Base-by-base conservation (phyloP, 1,140 invertebrate genomes). In the Drosophila baimaii region DNA sequence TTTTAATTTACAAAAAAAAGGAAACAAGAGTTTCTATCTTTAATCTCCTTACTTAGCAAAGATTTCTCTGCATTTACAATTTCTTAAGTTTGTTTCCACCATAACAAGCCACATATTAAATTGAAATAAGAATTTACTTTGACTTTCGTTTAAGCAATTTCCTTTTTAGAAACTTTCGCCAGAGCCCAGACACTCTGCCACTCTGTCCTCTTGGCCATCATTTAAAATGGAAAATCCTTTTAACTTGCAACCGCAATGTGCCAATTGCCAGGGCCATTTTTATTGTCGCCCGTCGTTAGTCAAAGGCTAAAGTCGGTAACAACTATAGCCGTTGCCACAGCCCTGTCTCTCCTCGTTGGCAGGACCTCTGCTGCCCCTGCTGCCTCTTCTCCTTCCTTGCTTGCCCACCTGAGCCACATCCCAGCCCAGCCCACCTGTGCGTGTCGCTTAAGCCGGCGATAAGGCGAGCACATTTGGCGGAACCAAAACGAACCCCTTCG, bases 401-500 rank as follows among this genome's bases (percentile, higher is more conserved):
- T 1, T 17, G 13, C 41, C 31, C 52, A 27, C 46, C 35, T 27
- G 27, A 17, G 33, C 41, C 27, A 27, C 21, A n/a, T n/a, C 44
- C 44, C 51, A 31, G 15, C 51, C 52, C 57, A 23, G 71, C 55
- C 43, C 57, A 57, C 37, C 47, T 79, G 84, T 88, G 83, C 84
- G 83, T 89, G 84, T 79, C 71, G 76, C 72, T 71, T 89, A 88
- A 88, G 83, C 83, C 84, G 77, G 77, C 79, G 83, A 88, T 88
- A 88, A 88, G 83, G 83, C 76, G 83, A 71, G 84, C 83, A 88
- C 83, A 86, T 88, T 86, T 55, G 79, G 57, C 43, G 63, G 51
- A 39, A 41, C 55, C 35, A 27, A 41, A 70, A n/a, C 55, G 55
- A 66, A 52, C 76, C 70, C 61, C 41, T 52, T 31, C 21, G 25